phyloP scores from a whole-genome alignment of 64 coral and sea anemone species.

The Porites lutea region DNA sequence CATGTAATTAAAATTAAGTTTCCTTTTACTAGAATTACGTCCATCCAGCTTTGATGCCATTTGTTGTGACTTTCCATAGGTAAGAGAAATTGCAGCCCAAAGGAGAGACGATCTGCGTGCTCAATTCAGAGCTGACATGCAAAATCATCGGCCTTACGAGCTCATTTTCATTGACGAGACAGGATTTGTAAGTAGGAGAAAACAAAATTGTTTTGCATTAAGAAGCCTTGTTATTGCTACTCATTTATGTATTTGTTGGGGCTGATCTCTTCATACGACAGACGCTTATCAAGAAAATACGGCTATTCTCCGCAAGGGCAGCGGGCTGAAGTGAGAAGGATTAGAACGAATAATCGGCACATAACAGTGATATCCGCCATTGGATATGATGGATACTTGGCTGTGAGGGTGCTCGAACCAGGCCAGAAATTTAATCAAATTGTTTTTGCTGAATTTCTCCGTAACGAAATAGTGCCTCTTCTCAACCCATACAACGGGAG shows the following conservation, averaged over 20 bases:
- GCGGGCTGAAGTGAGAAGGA: slow-evolving; percentile 43
- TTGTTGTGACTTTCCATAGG: too few relatives aligned
- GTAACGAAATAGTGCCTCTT: slow-evolving; percentile 49
- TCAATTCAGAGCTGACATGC: slow-evolving; percentile 30
- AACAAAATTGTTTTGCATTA: slow-evolving; percentile 20
- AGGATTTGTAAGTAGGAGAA: slow-evolving; percentile 48
- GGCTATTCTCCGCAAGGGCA: slow-evolving; percentile 22
- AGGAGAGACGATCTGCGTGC: slow-evolving; percentile 26
- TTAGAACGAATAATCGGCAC: slow-evolving; percentile 25
- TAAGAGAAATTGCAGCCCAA: slow-evolving; percentile 30
- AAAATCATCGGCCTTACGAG: slow-evolving; percentile 31
- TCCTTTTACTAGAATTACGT: slow-evolving; percentile 23
- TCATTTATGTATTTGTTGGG: slow-evolving; percentile 24
- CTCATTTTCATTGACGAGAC: slow-evolving; percentile 54
- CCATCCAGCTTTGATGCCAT: background rate
- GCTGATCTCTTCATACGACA: slow-evolving; percentile 43
- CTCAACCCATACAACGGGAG: slow-evolving; percentile 49
- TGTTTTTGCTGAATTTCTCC: slow-evolving; percentile 30
- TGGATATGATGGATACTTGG: slow-evolving; percentile 29
- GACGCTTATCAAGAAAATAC: slow-evolving; percentile 11
- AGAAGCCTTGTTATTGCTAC: slow-evolving; percentile 10
- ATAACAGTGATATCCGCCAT: slow-evolving; percentile 44
- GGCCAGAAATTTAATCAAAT: slow-evolving; percentile 30
- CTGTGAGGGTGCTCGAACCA: slow-evolving; percentile 31
- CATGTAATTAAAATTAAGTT: slow-evolving; percentile 17